Percentiles rank a stretch among this genome's conserved stretches.
phyloP scores from a whole-genome alignment of 2,797 vertebrate genomes.

The Tapirus indicus region DNA sequence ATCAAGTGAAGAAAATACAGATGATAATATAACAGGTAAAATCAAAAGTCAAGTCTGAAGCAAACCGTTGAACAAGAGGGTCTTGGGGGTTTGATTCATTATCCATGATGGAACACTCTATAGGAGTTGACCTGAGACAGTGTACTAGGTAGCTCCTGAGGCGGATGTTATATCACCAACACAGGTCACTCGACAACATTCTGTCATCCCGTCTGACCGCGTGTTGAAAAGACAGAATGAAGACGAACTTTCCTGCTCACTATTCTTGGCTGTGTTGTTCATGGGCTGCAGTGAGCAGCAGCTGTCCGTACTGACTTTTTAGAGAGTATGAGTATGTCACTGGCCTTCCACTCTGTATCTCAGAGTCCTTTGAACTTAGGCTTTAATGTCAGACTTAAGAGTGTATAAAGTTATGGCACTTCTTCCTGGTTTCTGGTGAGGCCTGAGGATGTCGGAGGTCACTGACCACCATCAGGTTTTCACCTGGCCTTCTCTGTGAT shows the following conservation, averaged over 20 bases:
- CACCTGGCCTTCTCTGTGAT: neutral
- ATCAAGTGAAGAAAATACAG: slow-evolving; percentile 79
- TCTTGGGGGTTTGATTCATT: neutral
- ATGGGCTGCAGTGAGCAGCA: neutral
- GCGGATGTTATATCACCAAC: neutral
- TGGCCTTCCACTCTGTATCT: neutral
- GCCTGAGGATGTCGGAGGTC: neutral
- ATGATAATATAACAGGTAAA: slow-evolving; percentile 84
- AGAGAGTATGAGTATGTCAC: neutral
- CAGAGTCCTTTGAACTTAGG: neutral
- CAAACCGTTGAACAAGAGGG: slow-evolving; percentile 5
- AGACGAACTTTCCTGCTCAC: neutral
- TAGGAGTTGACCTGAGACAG: neutral
- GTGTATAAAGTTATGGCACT: neutral
- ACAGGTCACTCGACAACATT: neutral
- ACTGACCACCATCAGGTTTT: neutral
- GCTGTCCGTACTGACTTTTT: neutral
- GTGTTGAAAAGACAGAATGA: neutral
- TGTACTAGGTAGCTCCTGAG: neutral
- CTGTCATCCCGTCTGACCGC: neutral
- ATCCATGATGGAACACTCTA: neutral
- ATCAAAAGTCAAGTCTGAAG: neutral
- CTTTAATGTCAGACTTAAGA: neutral
- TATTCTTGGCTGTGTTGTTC: neutral
- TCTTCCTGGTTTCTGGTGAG: neutral